Percentiles rank a stretch among this genome's conserved stretches.
These are phyloP conservation scores for Leptoteleia sp. DNA, from an alignment of 1,140 invertebrate species.

Conservation along the genomic window DNA sequence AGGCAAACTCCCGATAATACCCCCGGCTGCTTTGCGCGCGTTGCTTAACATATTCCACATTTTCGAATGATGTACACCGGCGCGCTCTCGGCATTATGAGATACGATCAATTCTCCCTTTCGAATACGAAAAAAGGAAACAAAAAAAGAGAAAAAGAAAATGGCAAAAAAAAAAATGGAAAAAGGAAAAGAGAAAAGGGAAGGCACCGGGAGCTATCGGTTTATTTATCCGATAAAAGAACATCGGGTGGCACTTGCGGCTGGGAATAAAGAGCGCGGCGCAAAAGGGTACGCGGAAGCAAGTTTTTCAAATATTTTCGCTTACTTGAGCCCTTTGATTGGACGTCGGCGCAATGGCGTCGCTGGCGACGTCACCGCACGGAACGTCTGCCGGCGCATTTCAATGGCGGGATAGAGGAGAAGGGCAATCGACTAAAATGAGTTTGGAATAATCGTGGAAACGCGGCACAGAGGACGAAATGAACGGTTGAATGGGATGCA, in stretches of 20 bases:
- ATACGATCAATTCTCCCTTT: constrained; percentile 39
- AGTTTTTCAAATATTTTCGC: constrained; percentile 62
- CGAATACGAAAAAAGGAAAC: too few relatives aligned
- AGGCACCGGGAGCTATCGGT: constrained; percentile 34
- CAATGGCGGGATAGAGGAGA: constrained; percentile 35
- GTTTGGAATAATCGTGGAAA: constrained; percentile 74
- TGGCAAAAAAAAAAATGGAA: too few relatives aligned
- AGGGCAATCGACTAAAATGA: constrained; percentile 75
- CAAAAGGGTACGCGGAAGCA: constrained; percentile 31
- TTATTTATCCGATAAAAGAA: constrained; percentile 60
- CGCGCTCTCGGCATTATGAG: constrained; percentile 21
- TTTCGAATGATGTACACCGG: constrained; percentile 19
- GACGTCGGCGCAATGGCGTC: constrained; percentile 38
- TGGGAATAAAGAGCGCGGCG: constrained; percentile 38
- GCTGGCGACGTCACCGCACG: constrained; percentile 33
- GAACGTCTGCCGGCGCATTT: constrained; percentile 42
- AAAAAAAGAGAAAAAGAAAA: too few relatives aligned
- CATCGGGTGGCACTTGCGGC: constrained; percentile 45
- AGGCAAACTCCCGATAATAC: constrained; percentile 34
- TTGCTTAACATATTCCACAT: constrained; percentile 39
- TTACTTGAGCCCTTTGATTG: constrained; percentile 61
- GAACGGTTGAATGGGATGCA: constrained; percentile 41
- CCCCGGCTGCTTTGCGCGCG: constrained; percentile 24
- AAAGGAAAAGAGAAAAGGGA: constrained; percentile 20
- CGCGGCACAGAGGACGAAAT: constrained; percentile 35